phyloP scores from a whole-genome alignment of 1,140 invertebrate species.

The Adoxophyes honmai region DNA sequence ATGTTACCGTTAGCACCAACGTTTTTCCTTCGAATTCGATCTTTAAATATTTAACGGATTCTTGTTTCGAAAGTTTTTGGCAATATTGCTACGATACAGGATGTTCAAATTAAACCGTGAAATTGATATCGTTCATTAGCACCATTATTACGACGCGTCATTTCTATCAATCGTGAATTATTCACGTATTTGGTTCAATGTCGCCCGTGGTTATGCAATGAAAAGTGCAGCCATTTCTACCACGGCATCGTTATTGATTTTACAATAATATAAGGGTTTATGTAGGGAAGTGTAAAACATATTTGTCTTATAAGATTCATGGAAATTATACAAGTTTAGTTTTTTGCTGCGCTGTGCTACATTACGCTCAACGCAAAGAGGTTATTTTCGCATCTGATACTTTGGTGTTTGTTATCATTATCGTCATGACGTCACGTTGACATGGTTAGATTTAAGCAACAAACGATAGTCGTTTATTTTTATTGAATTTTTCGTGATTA shows the following conservation, averaged over 20 bases:
- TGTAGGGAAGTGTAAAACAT: too few relatives aligned
- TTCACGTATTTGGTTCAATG: slow-evolving; percentile 16
- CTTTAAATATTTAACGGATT: slow-evolving; percentile 74
- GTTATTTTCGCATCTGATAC: slow-evolving; percentile 1
- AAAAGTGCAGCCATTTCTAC: slow-evolving; percentile 3
- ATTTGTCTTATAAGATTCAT: neutral
- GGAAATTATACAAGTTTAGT: neutral
- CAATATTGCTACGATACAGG: neutral
- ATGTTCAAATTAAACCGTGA: neutral
- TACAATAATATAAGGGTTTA: neutral
- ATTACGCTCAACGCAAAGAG: neutral
- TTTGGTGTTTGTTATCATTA: slow-evolving; percentile 11
- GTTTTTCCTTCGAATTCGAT: slow-evolving; percentile 72
- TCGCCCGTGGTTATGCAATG: slow-evolving; percentile 17
- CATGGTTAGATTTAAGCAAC: too few relatives aligned
- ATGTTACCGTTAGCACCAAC: slow-evolving; percentile 57
- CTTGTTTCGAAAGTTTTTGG: slow-evolving; percentile 47
- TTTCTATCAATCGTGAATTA: slow-evolving; percentile 1
- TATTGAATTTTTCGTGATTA: too few relatives aligned
- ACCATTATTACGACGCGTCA: neutral
- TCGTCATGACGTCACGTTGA: too few relatives aligned
- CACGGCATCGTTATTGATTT: too few relatives aligned
- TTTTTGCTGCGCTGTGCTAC: neutral
- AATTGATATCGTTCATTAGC: neutral
- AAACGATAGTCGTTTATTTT: too few relatives aligned